Evolutionary conservation across 1,140 invertebrate genomes (phyloP).

Genomic region (Coelopa frigida): DNA sequence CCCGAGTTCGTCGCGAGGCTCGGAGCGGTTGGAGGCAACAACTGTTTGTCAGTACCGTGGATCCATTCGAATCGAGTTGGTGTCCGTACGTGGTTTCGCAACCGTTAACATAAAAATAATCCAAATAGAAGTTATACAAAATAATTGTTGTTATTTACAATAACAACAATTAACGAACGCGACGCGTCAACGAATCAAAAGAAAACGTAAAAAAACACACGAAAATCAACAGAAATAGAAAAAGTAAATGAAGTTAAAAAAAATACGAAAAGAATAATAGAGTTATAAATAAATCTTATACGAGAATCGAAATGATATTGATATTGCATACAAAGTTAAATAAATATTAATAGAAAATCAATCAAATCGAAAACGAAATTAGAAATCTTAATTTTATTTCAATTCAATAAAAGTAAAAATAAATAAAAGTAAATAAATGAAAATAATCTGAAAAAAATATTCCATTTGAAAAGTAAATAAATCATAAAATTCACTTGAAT

Average conservation of each 20-base stretch:
- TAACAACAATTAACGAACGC: background rate
- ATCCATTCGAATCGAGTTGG: conserved; percentile 6
- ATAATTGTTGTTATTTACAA: background rate
- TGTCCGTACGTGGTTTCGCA: background rate
- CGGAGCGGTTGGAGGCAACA: conserved; percentile 1
- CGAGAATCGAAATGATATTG: background rate
- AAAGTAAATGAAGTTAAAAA: background rate
- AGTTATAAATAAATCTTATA: background rate
- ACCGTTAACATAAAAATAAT: background rate
- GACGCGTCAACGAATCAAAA: background rate
- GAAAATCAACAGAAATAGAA: conserved; percentile 1
- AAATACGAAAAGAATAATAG: conserved; percentile 1
- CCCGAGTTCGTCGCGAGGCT: background rate
- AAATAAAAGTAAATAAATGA: too few relatives aligned
- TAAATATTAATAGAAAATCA: background rate
- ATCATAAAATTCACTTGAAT: too few relatives aligned
- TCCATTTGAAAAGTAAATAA: too few relatives aligned
- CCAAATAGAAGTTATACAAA: background rate
- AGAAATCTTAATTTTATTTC: conserved; percentile 2
- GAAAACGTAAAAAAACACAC: background rate
- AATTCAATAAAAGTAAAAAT: too few relatives aligned
- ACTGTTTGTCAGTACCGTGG: conserved; percentile 6
- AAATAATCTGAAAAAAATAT: too few relatives aligned
- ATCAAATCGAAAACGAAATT: background rate
- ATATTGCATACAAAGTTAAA: background rate